phyloP scores from a whole-genome alignment of 2,797 vertebrate genomes.

The Nannoperca obscura region DNA sequence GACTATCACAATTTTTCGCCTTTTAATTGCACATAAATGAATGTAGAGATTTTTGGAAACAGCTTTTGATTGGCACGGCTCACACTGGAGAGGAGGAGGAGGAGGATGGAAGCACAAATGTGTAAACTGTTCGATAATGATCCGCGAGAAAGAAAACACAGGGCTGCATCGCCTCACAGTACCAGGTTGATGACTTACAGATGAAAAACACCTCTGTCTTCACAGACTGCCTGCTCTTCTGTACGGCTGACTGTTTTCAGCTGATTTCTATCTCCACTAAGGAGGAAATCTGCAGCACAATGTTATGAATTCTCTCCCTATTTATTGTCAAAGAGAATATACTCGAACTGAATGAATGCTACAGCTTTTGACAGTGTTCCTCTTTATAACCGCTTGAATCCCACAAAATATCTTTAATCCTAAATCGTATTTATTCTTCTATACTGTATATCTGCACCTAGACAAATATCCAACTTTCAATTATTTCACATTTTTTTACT shows the following conservation, averaged over 20 bases:
- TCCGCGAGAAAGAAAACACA: conserved; percentile 51
- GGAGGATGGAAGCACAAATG: conserved; percentile 58
- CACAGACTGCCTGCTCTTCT: conserved; percentile 39
- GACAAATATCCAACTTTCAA: conserved; percentile 61
- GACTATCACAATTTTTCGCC: conserved; percentile 76
- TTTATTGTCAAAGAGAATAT: conserved; percentile 56
- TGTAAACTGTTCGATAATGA: conserved; percentile 49
- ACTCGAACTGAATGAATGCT: conserved; percentile 67
- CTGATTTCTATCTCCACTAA: conserved; percentile 43
- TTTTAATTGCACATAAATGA: conserved; percentile 79
- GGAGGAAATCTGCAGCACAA: conserved; percentile 70
- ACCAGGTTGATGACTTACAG: conserved; percentile 52
- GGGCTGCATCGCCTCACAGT: conserved; percentile 65
- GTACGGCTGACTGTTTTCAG: conserved; percentile 31
- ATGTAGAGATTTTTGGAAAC: conserved; percentile 71
- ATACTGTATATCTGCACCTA: conserved; percentile 73
- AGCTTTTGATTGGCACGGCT: conserved; percentile 48
- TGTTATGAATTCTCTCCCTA: conserved; percentile 51
- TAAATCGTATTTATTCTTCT: conserved; percentile 74
- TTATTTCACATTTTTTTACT: conserved; percentile 62
- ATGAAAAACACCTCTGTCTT: conserved; percentile 65
- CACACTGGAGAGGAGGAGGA: conserved; percentile 35
- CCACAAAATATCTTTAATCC: conserved; percentile 54
- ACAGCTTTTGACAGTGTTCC: conserved; percentile 65
- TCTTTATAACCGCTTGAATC: conserved; percentile 70